A percentile compares a stretch with the other conserved stretches of the same genome.
Conservation (phyloP, 2,113 vertebrate species). For the Elgaria multicarinata region DNA sequence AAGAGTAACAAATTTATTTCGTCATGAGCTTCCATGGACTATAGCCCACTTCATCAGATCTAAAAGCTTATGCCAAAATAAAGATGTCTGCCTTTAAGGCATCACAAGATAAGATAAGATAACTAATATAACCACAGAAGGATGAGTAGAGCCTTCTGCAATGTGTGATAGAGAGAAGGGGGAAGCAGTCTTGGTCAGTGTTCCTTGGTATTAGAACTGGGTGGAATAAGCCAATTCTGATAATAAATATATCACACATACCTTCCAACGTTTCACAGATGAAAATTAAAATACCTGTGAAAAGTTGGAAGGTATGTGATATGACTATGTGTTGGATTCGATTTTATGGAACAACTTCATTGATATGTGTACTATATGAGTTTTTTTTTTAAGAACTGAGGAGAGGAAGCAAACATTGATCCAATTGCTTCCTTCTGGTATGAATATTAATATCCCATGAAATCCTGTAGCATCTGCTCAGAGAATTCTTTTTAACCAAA, state of each 20-base stretch:
- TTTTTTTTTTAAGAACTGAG: no score
- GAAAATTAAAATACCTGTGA: not conserved
- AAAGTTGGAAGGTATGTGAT: not conserved
- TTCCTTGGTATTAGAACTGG: not conserved
- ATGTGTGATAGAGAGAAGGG: not conserved
- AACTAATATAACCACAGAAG: no score
- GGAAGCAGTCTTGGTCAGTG: not conserved
- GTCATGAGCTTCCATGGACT: no score
- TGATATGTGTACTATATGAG: not conserved
- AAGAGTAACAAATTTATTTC: no score
- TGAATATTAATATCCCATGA: not conserved
- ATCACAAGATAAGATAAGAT: no score
- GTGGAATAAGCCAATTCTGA: not conserved
- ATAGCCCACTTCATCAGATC: no score
- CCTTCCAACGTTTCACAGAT: no score
- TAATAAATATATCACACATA: no score
- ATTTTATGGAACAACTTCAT: not conserved
- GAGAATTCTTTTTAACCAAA: not conserved
- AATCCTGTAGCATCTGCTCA: not conserved
- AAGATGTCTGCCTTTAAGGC: no score
- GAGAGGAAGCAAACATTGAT: not conserved
- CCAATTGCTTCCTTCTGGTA: not conserved
- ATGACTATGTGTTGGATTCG: not conserved
- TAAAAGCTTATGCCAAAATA: no score
- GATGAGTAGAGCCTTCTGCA: not conserved